These are phyloP conservation scores for Platycnemis pennipes DNA, from an alignment of 2,888 invertebrate genomes.

Conservation along the genomic window DNA sequence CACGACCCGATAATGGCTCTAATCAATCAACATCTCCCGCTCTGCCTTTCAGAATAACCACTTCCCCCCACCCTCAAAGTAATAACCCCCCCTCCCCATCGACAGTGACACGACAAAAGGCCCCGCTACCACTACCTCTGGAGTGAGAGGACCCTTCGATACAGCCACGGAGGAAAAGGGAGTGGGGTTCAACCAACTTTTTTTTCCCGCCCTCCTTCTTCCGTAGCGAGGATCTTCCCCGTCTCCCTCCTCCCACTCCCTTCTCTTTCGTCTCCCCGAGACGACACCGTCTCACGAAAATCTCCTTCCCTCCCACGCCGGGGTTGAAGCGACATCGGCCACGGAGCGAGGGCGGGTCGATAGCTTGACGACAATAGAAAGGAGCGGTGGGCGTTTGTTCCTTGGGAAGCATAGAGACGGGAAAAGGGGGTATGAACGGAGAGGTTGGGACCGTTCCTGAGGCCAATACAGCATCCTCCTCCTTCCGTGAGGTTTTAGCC, in stretches of 20 bases:
- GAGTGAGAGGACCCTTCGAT: background rate
- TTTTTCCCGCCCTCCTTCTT: too few species aligned
- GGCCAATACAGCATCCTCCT: background rate
- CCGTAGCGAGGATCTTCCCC: background rate
- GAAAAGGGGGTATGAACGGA: background rate
- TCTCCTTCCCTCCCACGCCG: background rate
- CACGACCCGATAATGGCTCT: conserved; percentile 45
- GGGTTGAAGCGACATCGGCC: background rate
- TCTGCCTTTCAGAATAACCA: background rate
- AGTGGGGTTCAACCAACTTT: background rate
- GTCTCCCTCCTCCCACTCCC: background rate
- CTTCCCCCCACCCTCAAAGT: background rate
- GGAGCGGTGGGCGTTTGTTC: background rate
- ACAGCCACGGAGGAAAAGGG: background rate
- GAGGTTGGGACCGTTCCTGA: background rate
- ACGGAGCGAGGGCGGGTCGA: background rate
- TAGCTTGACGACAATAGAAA: background rate
- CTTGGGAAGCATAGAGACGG: background rate
- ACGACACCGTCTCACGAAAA: background rate
- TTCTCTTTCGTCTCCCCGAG: background rate
- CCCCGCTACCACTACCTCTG: background rate
- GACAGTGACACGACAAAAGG: background rate
- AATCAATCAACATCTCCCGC: conserved; percentile 42
- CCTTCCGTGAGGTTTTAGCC: background rate
- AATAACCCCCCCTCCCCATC: background rate